phyloP scores from a whole-genome alignment of 2,797 vertebrate genomes.

The Mormyrops attenuatus region DNA sequence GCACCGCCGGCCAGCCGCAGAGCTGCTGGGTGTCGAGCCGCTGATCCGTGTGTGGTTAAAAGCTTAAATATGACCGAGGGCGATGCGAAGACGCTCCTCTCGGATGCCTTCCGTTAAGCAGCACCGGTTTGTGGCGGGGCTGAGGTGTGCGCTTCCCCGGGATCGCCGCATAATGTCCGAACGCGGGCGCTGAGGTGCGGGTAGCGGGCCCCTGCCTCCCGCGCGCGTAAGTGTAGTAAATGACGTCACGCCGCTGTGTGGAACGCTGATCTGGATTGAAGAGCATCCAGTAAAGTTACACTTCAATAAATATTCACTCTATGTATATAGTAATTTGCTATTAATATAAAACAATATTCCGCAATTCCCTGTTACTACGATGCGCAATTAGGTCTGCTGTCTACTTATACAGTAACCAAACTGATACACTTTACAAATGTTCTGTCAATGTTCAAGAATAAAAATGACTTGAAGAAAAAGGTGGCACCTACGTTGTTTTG shows the following conservation, averaged over 20 bases:
- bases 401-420: not conserved
- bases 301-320: not conserved
- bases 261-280: not conserved
- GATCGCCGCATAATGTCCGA: conserved; percentile 1
- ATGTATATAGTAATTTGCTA: not conserved
- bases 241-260: not conserved
- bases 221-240: not conserved
- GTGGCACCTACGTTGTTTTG: not conserved
- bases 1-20: not conserved
- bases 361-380: not conserved
- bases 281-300: not conserved
- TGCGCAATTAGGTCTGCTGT: not conserved
- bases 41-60: not conserved
- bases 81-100: not conserved
- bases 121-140: not conserved
- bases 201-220: not conserved
- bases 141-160: not conserved
- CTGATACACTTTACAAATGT: not conserved
- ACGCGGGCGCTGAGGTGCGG: not conserved
- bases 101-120: not conserved
- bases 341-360: not conserved
- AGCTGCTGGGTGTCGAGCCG: not conserved
- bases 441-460: not conserved
- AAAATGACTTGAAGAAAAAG: not conserved
- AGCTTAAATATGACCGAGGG: not conserved